Conservation (phyloP, 2,888 invertebrate genomes). For the Folsomia manolachei region DNA sequence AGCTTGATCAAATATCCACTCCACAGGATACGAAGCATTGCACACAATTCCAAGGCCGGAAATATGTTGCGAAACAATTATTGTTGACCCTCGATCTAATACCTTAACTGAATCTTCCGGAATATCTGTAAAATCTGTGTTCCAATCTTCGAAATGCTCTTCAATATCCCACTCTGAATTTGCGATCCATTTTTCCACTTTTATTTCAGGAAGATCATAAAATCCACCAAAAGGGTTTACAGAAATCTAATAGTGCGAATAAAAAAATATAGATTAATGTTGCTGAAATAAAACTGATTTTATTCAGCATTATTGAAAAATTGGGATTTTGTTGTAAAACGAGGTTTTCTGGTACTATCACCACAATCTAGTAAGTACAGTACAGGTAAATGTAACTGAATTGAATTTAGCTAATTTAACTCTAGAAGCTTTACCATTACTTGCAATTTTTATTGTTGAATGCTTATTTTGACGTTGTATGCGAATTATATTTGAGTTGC, state of each 20-base stretch:
- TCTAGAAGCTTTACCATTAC: not conserved
- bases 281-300: not conserved
- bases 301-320: not conserved
- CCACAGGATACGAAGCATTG: slow-evolving; percentile 32
- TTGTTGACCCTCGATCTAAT: not conserved
- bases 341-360: too few species aligned
- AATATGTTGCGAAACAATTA: slow-evolving; percentile 32
- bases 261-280: too few species aligned
- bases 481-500: not conserved
- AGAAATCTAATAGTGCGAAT: not conserved
- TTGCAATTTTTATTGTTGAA: not conserved
- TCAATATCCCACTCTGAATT: slow-evolving; percentile 4
- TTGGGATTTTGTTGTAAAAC: not conserved
- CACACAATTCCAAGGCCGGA: slow-evolving; percentile 29
- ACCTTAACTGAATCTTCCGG: not conserved
- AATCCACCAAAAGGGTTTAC: not conserved
- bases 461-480: not conserved
- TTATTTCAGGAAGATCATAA: slow-evolving; percentile 10
- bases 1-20: slow-evolving; percentile 35
- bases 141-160: slow-evolving; percentile 6
- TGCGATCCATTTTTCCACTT: slow-evolving; percentile 16
- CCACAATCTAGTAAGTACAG: too few species aligned
- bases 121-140: slow-evolving; percentile 10
- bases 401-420: too few species aligned
- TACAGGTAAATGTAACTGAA: too few species aligned